Percentiles rank a stretch among this genome's conserved stretches.
Conservation (phyloP, 2,797 vertebrate genomes). For the Kryptopterus vitreolus region DNA sequence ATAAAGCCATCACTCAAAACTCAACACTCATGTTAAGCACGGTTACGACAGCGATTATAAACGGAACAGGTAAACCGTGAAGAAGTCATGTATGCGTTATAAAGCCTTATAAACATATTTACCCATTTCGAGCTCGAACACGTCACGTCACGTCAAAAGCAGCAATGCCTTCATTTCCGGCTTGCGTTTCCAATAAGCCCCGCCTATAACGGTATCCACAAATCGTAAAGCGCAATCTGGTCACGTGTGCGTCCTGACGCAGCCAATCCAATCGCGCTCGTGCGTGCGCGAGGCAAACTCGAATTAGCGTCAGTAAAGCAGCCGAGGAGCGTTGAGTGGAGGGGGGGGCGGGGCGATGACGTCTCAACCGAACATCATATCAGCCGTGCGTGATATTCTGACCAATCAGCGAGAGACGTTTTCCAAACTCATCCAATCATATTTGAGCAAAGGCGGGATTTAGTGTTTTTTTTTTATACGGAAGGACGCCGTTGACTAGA, state of each 20-base stretch:
- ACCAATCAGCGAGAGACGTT: constrained; percentile 31
- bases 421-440: constrained; percentile 33
- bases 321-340: not conserved
- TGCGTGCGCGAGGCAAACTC: constrained; percentile 56
- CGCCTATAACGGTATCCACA: constrained; percentile 57
- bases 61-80: not conserved
- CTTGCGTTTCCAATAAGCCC: constrained; percentile 37
- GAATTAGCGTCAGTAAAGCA: constrained; percentile 4
- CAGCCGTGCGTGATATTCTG: not conserved
- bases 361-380: not conserved
- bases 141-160: constrained; percentile 18
- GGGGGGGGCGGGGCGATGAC: not conserved
- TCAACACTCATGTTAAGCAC: not conserved
- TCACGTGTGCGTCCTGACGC: not conserved
- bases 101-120: constrained; percentile 58
- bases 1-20: not conserved
- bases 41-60: not conserved
- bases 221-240: constrained; percentile 50
- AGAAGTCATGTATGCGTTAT: not conserved
- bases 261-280: constrained; percentile 62
- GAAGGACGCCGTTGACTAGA: constrained; percentile 15
- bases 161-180: constrained; percentile 64
- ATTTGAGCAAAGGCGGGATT: constrained; percentile 26
- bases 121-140: constrained; percentile 67
- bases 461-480: not conserved